Base-by-base conservation (phyloP, 2,888 invertebrate genomes). In the Lumbricus terrestris region DNA sequence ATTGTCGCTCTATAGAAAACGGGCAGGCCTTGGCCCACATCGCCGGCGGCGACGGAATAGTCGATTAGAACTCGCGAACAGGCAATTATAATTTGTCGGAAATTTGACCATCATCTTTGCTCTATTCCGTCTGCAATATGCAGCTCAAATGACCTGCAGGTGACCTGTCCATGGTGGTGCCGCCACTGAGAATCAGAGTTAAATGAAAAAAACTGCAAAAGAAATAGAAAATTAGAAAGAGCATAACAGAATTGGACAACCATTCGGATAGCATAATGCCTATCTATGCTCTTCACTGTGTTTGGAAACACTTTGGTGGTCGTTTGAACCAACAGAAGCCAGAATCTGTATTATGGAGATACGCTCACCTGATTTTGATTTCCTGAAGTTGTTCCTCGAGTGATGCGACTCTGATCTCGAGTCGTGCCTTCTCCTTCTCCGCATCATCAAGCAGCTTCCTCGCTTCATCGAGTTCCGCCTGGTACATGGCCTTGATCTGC, bases 401-500 rank as follows among this genome's bases (percentile, higher is more conserved):
- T 90, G 94, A 93, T 89, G 95, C 94, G 89, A 95, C 93, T 91
- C 95, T 94, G 91, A 96, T 95, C 93, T 96, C 95, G 90, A 95
- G 93, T 90, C 95, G 94, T 69, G 95, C 95, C 93, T 95, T 95
- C 92, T 95, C 94, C 92, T 95, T 94, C 89, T 95, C 95, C 8
- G 95, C 94, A 89, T 95, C 95, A 92, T 96, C 95, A 90, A 96
- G 95, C 90, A 95, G 94, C 91, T 95, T 94, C 82, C 95, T 93
- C 42, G 95, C 95, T 91, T 95, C 95, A 16, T 95, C 94, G 91
- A 96, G 93, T 91, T 95, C 95, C 90, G 95, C 94, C 90, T 95
- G 95, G 94, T 95, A 96, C 95, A 95, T 95, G 90, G 93, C 93
- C 93, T 95, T 95, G 91, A 95, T 94, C 91, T 94, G 93, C 85